Evolutionary conservation across 2,888 invertebrate species (phyloP), one percentile per base, ranked within the genome.

Genomic region (Neoscelio sp.): DNA sequence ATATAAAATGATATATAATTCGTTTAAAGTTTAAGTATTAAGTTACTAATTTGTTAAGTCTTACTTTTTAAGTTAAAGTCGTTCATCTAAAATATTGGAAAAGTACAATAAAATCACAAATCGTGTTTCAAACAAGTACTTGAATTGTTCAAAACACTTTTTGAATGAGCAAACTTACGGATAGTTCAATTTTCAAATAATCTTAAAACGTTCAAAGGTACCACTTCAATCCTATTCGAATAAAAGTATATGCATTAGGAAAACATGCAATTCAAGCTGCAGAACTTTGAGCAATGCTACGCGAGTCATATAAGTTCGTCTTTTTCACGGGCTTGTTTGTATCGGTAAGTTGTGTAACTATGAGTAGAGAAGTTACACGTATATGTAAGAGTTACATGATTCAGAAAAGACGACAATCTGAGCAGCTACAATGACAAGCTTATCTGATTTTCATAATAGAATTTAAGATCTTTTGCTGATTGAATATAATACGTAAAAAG

Each of bases 181-280:
- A 64, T 38, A 6, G 46, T 50, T 64, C 64, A 64, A 64, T 52
- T 65, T 50, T 65, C 20, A 20, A 40, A 65, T 65, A 64, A 64
- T 64, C 38, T 48, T 28, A 28, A 64, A 64, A 48, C 23, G 48
- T 50, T 64, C 38, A 38, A 50, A 46, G 50, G 50, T 64, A 28
- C 38, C 17, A 64, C 64, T 48, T 64, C 35, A 12, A 26, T 35
- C 10, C 28, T 13, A n/a, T 50, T 50, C 26, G 50, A 20, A n/a
- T 35, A 38, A 64, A 50, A 35, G 18, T 58, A 30, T 28, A 58
- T 50, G 64, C 50, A 38, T n/a, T 38, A 23, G 17, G 50, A 26
- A 64, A 64, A 64, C 64, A 48, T 38, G 50, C 38, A 13, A 10
- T 50, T 64, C 50, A 50, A 50, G 7, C 35, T 38, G 26, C 17